Evolutionary conservation across 2,888 invertebrate genomes (phyloP).

Genomic region (Tipula unca): DNA sequence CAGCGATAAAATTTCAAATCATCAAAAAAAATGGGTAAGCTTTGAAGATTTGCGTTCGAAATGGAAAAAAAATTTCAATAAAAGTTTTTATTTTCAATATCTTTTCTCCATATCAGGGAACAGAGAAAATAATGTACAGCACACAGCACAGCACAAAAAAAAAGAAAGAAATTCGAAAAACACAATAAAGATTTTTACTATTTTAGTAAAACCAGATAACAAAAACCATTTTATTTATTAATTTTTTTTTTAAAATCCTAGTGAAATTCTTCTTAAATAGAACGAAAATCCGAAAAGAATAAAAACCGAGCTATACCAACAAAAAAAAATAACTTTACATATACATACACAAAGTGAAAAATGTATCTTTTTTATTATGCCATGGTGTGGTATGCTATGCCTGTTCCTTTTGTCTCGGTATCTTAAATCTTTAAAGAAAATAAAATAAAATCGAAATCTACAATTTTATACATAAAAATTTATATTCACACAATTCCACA

Average conservation of each 20-base stretch:
- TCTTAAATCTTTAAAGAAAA: neutral
- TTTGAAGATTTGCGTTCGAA: neutral
- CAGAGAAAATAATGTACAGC: neutral
- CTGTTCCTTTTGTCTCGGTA: neutral
- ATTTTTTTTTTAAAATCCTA: neutral
- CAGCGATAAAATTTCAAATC: neutral
- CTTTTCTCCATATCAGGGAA: neutral
- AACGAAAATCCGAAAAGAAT: neutral
- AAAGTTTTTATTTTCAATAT: neutral
- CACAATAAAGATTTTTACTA: slow-evolving; percentile 1
- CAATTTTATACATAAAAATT: neutral
- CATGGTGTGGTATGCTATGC: neutral
- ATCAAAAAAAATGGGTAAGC: neutral
- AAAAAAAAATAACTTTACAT: neutral
- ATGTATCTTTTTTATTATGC: neutral
- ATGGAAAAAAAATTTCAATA: neutral
- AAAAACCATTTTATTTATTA: slow-evolving; percentile 14
- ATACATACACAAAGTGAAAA: neutral
- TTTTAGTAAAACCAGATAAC: slow-evolving; percentile 2
- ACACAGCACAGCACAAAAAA: neutral
- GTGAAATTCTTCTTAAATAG: slow-evolving; percentile 8
- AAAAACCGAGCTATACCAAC: neutral
- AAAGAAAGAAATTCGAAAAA: neutral
- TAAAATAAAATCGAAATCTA: neutral
- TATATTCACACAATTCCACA: neutral